These are phyloP conservation scores for Argyrosomus regius DNA, from an alignment of 2,797 vertebrate species.

Conservation along the genomic window DNA sequence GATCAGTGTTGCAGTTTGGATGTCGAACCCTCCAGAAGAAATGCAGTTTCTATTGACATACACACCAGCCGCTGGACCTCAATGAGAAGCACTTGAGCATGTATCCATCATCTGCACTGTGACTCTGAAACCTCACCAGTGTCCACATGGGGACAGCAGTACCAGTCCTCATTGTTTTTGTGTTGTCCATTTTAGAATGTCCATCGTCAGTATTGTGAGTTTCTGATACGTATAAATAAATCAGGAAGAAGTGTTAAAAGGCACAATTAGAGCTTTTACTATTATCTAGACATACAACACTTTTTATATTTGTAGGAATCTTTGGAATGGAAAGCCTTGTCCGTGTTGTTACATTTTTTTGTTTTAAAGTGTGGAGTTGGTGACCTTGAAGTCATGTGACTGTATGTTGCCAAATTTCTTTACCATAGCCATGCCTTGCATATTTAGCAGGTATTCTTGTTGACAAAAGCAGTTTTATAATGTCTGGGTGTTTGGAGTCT, in stretches of 20 bases:
- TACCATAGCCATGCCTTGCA: neutral
- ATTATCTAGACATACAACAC: neutral
- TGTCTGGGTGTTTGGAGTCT: constrained; percentile 1
- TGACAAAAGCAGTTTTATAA: constrained; percentile 6
- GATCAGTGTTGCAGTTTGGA: constrained; percentile 37
- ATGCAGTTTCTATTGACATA: constrained; percentile 53
- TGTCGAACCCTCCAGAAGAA: constrained; percentile 38
- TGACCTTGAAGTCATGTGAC: neutral
- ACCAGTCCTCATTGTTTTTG: no score
- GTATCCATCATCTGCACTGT: constrained; percentile 8
- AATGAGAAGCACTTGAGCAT: constrained; percentile 35
- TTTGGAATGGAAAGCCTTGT: neutral
- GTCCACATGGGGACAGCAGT: neutral
- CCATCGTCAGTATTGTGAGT: no score
- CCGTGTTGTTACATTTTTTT: neutral
- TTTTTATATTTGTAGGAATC: neutral
- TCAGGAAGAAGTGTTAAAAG: neutral
- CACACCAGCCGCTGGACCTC: constrained; percentile 16
- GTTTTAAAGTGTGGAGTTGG: constrained; percentile 1
- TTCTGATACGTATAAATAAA: no score
- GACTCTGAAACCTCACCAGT: neutral
- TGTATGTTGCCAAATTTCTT: neutral
- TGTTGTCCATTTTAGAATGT: no score
- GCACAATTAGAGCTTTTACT: neutral
- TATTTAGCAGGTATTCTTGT: neutral